Evolutionary conservation across 35 echinoderm and acorn worm species (phyloP), one percentile per base, ranked within the genome.

Genomic region (Heliocidaris erythrogramma): DNA sequence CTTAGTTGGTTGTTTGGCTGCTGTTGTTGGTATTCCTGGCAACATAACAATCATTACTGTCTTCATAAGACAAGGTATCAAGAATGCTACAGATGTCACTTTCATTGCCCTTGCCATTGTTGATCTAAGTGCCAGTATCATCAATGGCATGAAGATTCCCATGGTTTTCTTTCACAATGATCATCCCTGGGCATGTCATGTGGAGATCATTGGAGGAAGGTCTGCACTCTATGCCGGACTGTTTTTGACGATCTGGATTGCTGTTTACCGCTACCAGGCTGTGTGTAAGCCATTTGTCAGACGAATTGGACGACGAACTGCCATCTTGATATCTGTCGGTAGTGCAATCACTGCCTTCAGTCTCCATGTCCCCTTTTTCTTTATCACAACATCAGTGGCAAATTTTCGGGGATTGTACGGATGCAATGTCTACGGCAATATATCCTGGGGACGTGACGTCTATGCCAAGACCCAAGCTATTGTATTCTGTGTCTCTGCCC

Each of bases 171-270:
- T 92, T 59, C 91, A 92, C 16, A 30, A 92, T 27, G 91, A 92
- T 4, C 47, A 92, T 12, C 91, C 91, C 6, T 92, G 91, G 91
- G 17, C 91, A 30, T 92, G 91, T 59, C 59, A 52, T 48, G 27
- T 59, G 2, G 91, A 92, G 49, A 59, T 92, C 48, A 92, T 92
- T 12, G 91, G 31, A 13, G 47, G 31, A 32, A 49, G 91, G 30
- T 92, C 91, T 59, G 18, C 48, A 30, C 49, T 92, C 29, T 92
- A 50, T 24, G 91, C 91, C 12, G 50, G 91, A 4, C 16, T 92
- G 91, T 92, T 92, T 92, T 48, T 92, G 16, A 92, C 91, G 13
- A 52, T 59, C n/a, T 92, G 14, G n/a, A 92, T 92, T 30, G 91
- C 91, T 30, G 48, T 59, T 30, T 92, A 52, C 30, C 47, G 91